These are phyloP conservation scores for Sebastes cheni DNA, from an alignment of 2,797 vertebrate species.

Conservation along the genomic window DNA sequence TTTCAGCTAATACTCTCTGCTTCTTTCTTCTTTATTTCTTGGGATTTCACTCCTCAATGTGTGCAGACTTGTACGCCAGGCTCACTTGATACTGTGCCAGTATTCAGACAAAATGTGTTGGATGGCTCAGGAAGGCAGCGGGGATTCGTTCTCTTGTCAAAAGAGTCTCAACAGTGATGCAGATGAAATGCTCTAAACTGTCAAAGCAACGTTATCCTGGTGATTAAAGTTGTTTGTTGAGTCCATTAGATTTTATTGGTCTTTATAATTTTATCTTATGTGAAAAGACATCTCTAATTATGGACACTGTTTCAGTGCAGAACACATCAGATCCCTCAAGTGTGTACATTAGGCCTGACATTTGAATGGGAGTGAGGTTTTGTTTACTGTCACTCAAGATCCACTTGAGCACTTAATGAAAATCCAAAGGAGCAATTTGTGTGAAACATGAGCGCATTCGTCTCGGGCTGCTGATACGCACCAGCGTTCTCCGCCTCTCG, in stretches of 20 bases:
- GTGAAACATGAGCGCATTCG: slow-evolving; percentile 43
- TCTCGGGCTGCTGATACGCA: slow-evolving; percentile 45
- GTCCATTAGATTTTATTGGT: slow-evolving; percentile 11
- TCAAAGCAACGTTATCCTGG: background rate
- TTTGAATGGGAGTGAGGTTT: slow-evolving; percentile 57
- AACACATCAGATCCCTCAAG: slow-evolving; percentile 9
- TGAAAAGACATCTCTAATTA: slow-evolving; percentile 33
- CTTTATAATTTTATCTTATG: slow-evolving; percentile 19
- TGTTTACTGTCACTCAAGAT: slow-evolving; percentile 64
- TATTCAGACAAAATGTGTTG: slow-evolving; percentile 8
- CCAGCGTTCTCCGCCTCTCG: slow-evolving; percentile 13
- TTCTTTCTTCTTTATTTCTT: slow-evolving; percentile 1
- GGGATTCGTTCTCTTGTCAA: background rate
- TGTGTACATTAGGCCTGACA: slow-evolving; percentile 49
- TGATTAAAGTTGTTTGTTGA: slow-evolving; percentile 12
- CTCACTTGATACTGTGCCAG: slow-evolving; percentile 4
- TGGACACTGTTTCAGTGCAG: background rate
- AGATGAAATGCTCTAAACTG: slow-evolving; percentile 7
- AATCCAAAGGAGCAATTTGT: slow-evolving; percentile 57
- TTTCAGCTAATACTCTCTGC: background rate
- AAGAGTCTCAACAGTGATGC: slow-evolving; percentile 11
- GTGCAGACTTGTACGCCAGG: background rate
- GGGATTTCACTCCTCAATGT: background rate
- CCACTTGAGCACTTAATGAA: slow-evolving; percentile 58
- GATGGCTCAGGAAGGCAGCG: slow-evolving; percentile 2